Evolutionary conservation across 2,113 vertebrate genomes (phyloP), one percentile per base, ranked within the genome.

Genomic region (Sylvicapra grimmia): DNA sequence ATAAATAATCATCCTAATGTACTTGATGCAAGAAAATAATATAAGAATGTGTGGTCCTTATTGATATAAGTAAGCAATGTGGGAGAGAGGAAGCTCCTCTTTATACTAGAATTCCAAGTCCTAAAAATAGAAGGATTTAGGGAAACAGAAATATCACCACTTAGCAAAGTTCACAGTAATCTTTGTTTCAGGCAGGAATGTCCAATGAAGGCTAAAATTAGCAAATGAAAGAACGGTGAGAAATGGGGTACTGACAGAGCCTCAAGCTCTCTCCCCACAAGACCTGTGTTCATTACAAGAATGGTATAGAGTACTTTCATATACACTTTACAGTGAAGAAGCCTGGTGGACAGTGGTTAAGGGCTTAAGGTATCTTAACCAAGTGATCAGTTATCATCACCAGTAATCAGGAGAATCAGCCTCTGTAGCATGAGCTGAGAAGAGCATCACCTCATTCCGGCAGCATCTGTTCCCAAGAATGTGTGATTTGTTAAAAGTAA

Each of bases 121-220:
- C n/a, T 82, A 80, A 53, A 68, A 82, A 49, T 36, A 82, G 75
- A 97, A 89, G 79, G 54, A 56, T 80, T 68, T 59, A 31, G 33
- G 31, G 36, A 96, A 94, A 86, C 85, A 90, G 85, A 89, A 95
- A 95, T 27, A 59, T 27, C 49, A 77, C n/a, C 77, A 8, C 36
- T 86, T 95, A 63, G 49, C 77, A 80, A 84, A 80, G 56, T 88
- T 86, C 85, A 80, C 31, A 36, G 27, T 47, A n/a, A 40, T 83
- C 87, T 91, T 56, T 95, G 44, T 85, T 91, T 90, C 51, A 84
- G 49, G 61, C 65, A 97, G 84, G 72, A 89, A 83, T 89, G 40
- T 27, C 61, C 84, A 75, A 61, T 56, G 85, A 44, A 44, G 61
- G 51, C 75, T 90, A 92, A 90, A 92, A 94, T 85, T 36, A 82